Percentiles rank a stretch among this genome's conserved stretches.
Conservation (phyloP, 2,797 vertebrate species). For the Eidolon dupreanum region DNA sequence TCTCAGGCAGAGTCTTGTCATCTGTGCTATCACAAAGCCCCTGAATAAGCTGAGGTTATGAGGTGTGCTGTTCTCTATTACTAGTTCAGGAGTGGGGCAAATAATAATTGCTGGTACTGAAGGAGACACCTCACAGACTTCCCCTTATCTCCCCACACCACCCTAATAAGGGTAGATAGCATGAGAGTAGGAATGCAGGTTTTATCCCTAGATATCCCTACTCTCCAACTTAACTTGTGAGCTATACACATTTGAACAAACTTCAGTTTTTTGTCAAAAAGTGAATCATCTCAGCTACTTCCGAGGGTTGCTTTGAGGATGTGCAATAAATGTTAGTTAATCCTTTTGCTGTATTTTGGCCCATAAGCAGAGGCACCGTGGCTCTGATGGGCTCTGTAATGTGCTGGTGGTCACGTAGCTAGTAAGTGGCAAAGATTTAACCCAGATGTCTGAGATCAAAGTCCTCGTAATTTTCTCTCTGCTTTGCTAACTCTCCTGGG, state of each 20-base stretch:
- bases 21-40: neutral
- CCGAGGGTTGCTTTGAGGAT: neutral
- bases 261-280: neutral
- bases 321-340: neutral
- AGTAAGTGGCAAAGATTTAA: neutral
- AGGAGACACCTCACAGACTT: neutral
- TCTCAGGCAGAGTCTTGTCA: neutral
- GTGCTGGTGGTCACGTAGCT: no score
- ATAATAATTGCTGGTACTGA: neutral
- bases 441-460: neutral
- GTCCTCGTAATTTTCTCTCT: neutral
- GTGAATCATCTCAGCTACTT: neutral
- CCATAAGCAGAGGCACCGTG: neutral
- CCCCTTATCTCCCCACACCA: neutral
- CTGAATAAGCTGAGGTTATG: neutral
- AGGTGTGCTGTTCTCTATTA: neutral
- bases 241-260: neutral
- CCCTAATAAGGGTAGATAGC: neutral
- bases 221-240: neutral
- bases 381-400: neutral
- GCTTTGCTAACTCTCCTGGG: neutral
- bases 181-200: accelerated
- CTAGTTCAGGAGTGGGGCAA: neutral
- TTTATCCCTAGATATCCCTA: no score
- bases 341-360: neutral